phyloP scores from a whole-genome alignment of 1,140 invertebrate genomes.

The Oncopeltus fasciatus region DNA sequence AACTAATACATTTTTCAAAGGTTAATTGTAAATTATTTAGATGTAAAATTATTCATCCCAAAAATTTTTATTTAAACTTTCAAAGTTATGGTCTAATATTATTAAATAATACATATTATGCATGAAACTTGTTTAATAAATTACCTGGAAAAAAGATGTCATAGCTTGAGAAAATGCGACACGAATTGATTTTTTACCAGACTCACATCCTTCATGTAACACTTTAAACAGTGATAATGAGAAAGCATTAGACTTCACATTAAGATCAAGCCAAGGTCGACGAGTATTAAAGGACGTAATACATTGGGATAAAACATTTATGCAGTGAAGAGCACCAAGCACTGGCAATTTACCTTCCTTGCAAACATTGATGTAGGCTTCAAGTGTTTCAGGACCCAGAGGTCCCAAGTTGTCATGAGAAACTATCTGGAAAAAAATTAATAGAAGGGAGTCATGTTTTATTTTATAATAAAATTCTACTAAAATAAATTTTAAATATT shows the following conservation, averaged over 20 bases:
- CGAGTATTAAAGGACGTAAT: neutral
- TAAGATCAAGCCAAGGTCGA: neutral
- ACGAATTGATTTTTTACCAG: neutral
- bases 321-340: slow-evolving; percentile 1
- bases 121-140: neutral
- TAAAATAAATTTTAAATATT: no score
- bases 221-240: slow-evolving; percentile 11
- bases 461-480: no score
- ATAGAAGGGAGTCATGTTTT: neutral
- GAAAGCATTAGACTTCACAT: neutral
- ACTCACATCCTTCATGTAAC: slow-evolving; percentile 10
- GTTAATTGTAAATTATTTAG: no score
- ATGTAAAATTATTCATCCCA: no score
- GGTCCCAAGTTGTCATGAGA: neutral
- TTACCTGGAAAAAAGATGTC: neutral
- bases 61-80: no score
- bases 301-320: neutral
- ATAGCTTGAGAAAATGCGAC: neutral
- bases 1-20: no score
- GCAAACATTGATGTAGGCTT: neutral
- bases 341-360: neutral
- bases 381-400: neutral
- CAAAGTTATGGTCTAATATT: no score
- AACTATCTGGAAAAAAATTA: neutral
- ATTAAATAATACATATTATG: neutral